Conservation (phyloP, 2,888 invertebrate genomes). For the Monoplex corrugatus region DNA sequence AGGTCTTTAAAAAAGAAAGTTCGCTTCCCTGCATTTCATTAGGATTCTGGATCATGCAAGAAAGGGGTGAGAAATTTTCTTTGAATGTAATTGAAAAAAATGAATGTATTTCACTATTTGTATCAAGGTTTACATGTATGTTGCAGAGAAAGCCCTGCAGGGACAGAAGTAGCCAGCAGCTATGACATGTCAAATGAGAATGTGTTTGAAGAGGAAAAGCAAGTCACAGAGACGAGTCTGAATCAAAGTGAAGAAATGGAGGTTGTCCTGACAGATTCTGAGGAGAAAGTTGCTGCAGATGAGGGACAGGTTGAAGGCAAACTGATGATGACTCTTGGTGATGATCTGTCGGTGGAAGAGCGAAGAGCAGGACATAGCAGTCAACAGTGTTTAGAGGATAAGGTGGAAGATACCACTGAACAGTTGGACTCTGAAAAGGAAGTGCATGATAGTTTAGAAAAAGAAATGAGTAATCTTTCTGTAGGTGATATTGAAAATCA, state of each 20-base stretch:
- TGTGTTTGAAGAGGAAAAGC: background rate
- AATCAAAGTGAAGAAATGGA: conserved; percentile 43
- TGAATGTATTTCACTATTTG: too few relatives aligned
- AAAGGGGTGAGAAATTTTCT: too few relatives aligned
- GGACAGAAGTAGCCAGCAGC: background rate
- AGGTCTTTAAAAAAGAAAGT: too few relatives aligned
- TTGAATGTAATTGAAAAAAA: too few relatives aligned
- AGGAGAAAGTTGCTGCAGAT: conserved; percentile 43
- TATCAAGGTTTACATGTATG: too few relatives aligned
- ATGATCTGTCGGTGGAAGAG: conserved; percentile 57
- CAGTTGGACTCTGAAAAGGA: background rate
- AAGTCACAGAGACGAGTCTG: background rate
- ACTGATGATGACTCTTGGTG: conserved; percentile 42
- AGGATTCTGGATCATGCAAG: background rate
- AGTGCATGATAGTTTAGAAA: background rate
- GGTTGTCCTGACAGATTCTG: conserved; percentile 27
- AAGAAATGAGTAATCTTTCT: conserved; percentile 8
- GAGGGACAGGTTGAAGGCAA: conserved; percentile 29
- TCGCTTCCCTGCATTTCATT: too few relatives aligned
- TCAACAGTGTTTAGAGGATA: background rate
- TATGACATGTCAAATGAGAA: conserved; percentile 20
- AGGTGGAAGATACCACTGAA: background rate
- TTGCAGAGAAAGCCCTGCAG: background rate
- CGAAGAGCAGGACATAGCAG: conserved; percentile 46
- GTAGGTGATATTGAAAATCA: background rate